Percentiles rank a stretch among this genome's conserved stretches.
Evolutionary conservation across 2,113 vertebrate species (phyloP).

Genomic region (Oostethus manadensis): DNA sequence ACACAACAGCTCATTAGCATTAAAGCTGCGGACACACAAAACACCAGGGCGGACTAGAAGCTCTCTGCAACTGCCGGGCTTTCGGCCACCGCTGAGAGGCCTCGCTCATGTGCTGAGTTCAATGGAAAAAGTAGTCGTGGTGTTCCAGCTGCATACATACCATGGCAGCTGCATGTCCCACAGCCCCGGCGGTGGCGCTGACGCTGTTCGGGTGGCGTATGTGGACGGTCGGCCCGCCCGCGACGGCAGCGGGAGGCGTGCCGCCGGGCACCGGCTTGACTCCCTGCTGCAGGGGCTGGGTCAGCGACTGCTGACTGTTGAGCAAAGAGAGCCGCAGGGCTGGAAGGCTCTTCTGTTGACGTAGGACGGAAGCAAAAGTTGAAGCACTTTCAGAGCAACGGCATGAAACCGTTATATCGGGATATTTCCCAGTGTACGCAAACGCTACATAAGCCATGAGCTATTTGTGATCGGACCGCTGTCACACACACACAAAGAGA

Average conservation of each 20-base stretch:
- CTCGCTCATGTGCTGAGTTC: background rate
- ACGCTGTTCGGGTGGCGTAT: conserved; percentile 78
- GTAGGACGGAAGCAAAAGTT: conserved; percentile 32
- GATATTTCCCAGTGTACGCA: background rate
- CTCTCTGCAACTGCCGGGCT: too few species aligned
- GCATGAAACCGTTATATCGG: conserved; percentile 1
- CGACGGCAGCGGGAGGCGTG: conserved; percentile 61
- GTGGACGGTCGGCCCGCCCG: conserved; percentile 71
- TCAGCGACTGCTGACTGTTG: conserved; percentile 79
- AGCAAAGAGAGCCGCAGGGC: conserved; percentile 82
- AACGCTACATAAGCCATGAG: background rate
- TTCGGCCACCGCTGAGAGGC: too few species aligned
- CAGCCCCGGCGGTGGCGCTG: conserved; percentile 58
- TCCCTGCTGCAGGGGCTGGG: conserved; percentile 70
- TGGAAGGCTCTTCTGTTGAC: conserved; percentile 82
- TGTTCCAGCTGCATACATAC: conserved; percentile 60
- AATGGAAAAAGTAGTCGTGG: background rate
- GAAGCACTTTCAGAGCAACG: background rate
- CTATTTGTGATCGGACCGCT: conserved; percentile 8
- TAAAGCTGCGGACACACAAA: too few species aligned
- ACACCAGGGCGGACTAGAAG: too few species aligned
- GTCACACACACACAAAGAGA: conserved; percentile 9
- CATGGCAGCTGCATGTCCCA: conserved; percentile 72
- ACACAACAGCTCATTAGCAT: too few species aligned
- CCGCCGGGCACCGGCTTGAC: conserved; percentile 66